A percentile compares a stretch with the other conserved stretches of the same genome.
Evolutionary conservation across 2,797 vertebrate species (phyloP).

Genomic region (Hirundo rustica): DNA sequence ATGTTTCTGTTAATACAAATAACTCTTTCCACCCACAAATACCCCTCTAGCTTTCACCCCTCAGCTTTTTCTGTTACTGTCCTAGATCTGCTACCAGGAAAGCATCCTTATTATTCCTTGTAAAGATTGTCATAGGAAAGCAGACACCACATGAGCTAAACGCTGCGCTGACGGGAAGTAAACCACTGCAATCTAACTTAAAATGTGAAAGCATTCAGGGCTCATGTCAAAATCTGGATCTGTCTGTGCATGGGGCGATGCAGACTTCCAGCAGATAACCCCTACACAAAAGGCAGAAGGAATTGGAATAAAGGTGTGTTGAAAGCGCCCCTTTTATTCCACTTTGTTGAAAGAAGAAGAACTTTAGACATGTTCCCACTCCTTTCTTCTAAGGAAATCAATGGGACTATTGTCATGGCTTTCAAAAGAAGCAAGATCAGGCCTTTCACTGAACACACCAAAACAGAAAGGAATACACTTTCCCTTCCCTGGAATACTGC

Average conservation of each 20-base stretch:
- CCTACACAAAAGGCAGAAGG: background rate
- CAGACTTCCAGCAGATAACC: constrained; percentile 35
- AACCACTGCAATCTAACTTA: background rate
- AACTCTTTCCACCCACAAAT: background rate
- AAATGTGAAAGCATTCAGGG: background rate
- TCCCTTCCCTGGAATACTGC: background rate
- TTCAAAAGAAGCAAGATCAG: constrained; percentile 40
- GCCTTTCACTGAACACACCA: constrained; percentile 1
- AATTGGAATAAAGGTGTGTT: constrained; percentile 30
- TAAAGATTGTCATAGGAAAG: background rate
- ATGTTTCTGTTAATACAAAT: background rate
- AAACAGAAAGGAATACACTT: constrained; percentile 18
- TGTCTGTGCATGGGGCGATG: background rate
- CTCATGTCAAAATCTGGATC: background rate
- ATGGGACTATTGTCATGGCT: constrained; percentile 27
- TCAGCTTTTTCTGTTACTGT: background rate
- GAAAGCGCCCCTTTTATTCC: constrained; percentile 25
- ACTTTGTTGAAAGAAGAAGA: constrained; percentile 30
- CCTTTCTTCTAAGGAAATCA: constrained; percentile 45
- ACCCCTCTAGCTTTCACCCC: background rate
- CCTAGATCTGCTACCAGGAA: background rate
- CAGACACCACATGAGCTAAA: background rate
- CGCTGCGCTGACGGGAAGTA: background rate
- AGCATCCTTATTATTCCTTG: background rate
- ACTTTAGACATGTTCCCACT: constrained; percentile 17